phyloP scores from a whole-genome alignment of 2,888 invertebrate species.

The Morpho achilles region DNA sequence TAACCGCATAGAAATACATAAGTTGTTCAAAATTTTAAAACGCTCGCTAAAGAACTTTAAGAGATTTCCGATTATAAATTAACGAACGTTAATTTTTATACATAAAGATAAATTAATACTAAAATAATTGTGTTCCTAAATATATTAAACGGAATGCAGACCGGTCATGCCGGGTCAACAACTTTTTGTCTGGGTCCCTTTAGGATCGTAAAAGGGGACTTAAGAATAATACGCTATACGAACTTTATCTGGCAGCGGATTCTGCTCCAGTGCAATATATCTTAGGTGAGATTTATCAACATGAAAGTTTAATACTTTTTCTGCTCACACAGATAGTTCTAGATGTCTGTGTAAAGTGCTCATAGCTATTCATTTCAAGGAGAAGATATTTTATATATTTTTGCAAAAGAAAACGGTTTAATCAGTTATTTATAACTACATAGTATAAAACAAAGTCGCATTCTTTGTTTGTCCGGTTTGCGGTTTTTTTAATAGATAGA shows the following conservation, averaged over 20 bases:
- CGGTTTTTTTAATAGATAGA: too few relatives aligned
- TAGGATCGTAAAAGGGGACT: slow-evolving; percentile 9
- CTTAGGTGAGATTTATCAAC: slow-evolving; percentile 6
- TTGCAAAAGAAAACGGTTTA: too few relatives aligned
- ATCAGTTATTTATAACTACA: too few relatives aligned
- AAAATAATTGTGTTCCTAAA: too few relatives aligned
- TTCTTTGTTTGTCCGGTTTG: too few relatives aligned
- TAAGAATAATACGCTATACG: slow-evolving; percentile 13
- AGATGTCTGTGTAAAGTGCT: slow-evolving; percentile 5
- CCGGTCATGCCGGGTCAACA: slow-evolving; percentile 7
- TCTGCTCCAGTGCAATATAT: slow-evolving; percentile 1
- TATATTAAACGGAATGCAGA: slow-evolving; percentile 2
- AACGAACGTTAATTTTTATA: too few relatives aligned
- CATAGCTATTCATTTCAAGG: not conserved
- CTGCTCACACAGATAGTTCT: not conserved
- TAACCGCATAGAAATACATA: too few relatives aligned
- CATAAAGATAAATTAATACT: too few relatives aligned
- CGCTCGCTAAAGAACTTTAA: too few relatives aligned
- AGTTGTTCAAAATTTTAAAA: too few relatives aligned
- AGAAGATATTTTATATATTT: too few relatives aligned
- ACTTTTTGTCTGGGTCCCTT: slow-evolving; percentile 10
- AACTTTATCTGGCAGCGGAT: slow-evolving; percentile 1
- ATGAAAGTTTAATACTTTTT: slow-evolving; percentile 1
- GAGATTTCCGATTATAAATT: not conserved
- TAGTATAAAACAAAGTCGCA: too few relatives aligned